These are phyloP conservation scores for Copidosoma aretas DNA, from an alignment of 2,888 invertebrate species.

Conservation along the genomic window DNA sequence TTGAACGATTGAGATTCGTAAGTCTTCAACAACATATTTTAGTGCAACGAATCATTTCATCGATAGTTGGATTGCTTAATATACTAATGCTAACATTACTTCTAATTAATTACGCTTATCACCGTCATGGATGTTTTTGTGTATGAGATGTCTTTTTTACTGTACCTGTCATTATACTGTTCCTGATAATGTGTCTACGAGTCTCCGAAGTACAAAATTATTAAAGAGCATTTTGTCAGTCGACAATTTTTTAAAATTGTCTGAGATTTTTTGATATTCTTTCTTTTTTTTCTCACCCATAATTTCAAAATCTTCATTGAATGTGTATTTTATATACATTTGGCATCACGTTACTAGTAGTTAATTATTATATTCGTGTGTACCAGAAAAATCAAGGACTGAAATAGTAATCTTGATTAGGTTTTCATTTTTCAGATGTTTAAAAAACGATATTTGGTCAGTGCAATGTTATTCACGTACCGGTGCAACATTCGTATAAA, in stretches of 20 bases:
- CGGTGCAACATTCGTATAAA: conserved; percentile 3
- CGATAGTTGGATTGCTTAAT: too few species aligned
- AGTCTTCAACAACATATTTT: conserved; percentile 10
- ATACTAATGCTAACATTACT: too few species aligned
- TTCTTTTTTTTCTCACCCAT: conserved; percentile 11
- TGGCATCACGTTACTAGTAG: conserved; percentile 22
- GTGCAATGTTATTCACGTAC: not conserved
- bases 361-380: not conserved
- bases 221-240: conserved; percentile 5
- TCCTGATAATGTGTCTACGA: conserved; percentile 9
- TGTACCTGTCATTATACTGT: too few species aligned
- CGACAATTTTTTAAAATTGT: not conserved
- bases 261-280: conserved; percentile 10
- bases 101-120: too few species aligned
- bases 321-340: conserved; percentile 16
- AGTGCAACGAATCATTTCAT: not conserved
- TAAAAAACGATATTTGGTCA: not conserved
- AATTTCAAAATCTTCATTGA: conserved; percentile 1
- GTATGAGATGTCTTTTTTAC: too few species aligned
- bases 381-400: not conserved
- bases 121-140: too few species aligned
- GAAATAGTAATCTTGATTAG: not conserved
- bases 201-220: conserved; percentile 31
- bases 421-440: not conserved
- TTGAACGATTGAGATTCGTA: conserved; percentile 6